phyloP scores from a whole-genome alignment of 2,888 invertebrate species.

The Drosophila barbarae region DNA sequence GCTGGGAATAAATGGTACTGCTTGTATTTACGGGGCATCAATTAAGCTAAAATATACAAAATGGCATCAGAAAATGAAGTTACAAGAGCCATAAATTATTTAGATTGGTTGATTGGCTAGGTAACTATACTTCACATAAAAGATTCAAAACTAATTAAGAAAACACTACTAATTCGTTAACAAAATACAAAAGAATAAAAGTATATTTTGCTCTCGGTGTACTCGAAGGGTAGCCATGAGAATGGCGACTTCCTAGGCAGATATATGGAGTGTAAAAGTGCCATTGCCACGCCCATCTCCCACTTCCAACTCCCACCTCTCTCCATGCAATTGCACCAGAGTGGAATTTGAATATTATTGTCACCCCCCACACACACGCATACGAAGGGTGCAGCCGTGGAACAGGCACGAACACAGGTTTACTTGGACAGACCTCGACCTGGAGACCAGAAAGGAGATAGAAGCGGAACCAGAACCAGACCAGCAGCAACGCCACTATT shows the following conservation, averaged over 20 bases:
- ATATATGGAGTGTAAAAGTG: slow-evolving; percentile 58
- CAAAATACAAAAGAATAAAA: not conserved
- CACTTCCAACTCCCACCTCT: slow-evolving; percentile 5
- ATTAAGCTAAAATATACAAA: not conserved
- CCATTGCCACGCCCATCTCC: slow-evolving; percentile 51
- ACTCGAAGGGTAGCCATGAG: slow-evolving; percentile 16
- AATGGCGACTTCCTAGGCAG: slow-evolving; percentile 55
- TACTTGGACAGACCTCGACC: slow-evolving; percentile 48
- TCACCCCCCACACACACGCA: slow-evolving; percentile 46
- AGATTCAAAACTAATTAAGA: not conserved
- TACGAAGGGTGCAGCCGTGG: slow-evolving; percentile 2
- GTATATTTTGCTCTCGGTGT: slow-evolving; percentile 6
- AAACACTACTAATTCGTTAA: not conserved
- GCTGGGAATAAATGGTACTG: not conserved
- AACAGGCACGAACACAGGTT: slow-evolving; percentile 32
- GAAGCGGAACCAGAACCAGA: slow-evolving; percentile 30
- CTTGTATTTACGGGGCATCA: not conserved
- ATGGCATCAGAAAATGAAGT: not conserved
- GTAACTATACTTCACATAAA: too few relatives aligned
- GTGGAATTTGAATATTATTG: slow-evolving; percentile 72
- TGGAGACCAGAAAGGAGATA: slow-evolving; percentile 48
- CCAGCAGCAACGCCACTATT: slow-evolving; percentile 48
- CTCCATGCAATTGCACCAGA: slow-evolving; percentile 38
- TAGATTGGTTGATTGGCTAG: too few relatives aligned
- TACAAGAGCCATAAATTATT: not conserved